phyloP scores from a whole-genome alignment of 2,888 invertebrate species.

The Noctuana brunneofusca region DNA sequence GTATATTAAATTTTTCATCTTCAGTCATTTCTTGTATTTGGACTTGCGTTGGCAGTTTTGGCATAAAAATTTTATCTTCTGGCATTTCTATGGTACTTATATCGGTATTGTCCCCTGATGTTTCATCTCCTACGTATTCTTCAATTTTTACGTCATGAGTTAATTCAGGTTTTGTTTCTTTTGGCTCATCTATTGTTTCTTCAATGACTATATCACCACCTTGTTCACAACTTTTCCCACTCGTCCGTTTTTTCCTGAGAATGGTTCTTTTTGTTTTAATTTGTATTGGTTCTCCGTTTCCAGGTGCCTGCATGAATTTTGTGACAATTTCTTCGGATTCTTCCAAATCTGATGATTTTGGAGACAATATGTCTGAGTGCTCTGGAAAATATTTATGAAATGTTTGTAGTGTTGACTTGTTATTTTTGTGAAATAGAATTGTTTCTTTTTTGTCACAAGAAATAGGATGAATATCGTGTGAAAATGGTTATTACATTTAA shows the following conservation, averaged over 20 bases:
- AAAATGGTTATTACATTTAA: neutral
- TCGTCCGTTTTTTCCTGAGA: slow-evolving; percentile 69
- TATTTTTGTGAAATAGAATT: neutral
- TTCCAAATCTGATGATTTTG: slow-evolving; percentile 72
- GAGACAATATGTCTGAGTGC: slow-evolving; percentile 46
- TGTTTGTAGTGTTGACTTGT: slow-evolving; percentile 3
- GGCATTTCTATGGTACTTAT: slow-evolving; percentile 51
- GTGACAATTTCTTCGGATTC: slow-evolving; percentile 84
- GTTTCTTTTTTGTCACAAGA: neutral
- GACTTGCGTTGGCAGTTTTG: slow-evolving; percentile 57
- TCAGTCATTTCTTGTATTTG: slow-evolving; percentile 51
- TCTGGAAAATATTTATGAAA: slow-evolving; percentile 55
- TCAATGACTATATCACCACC: slow-evolving; percentile 80
- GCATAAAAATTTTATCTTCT: slow-evolving; percentile 52
- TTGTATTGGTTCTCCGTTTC: slow-evolving; percentile 77
- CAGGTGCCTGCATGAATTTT: slow-evolving; percentile 79
- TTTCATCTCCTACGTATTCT: slow-evolving; percentile 64
- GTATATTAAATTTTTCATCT: slow-evolving; percentile 10
- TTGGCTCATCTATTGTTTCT: slow-evolving; percentile 70
- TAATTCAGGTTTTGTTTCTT: slow-evolving; percentile 38
- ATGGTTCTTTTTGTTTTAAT: slow-evolving; percentile 83
- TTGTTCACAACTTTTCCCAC: slow-evolving; percentile 41
- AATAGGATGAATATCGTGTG: neutral
- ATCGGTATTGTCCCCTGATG: slow-evolving; percentile 50
- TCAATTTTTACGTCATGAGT: slow-evolving; percentile 65